Percentiles rank a stretch among this genome's conserved stretches.
These are phyloP conservation scores for Pentamera pediparva DNA, from an alignment of 53 echinoderm and acorn worm species.

Conservation along the genomic window DNA sequence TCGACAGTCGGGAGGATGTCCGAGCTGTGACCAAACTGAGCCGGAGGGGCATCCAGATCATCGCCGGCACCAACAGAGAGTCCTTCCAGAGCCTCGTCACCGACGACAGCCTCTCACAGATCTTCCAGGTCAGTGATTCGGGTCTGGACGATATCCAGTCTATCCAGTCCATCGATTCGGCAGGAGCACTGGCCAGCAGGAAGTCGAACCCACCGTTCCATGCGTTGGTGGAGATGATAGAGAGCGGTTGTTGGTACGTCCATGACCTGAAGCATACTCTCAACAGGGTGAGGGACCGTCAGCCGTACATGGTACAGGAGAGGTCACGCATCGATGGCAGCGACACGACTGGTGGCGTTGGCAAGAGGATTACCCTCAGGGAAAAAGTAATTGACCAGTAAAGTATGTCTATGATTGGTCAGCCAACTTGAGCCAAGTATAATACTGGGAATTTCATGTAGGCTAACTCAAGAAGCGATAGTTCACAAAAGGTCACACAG, in stretches of 20 bases:
- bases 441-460: too few relatives aligned
- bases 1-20: slow-evolving; percentile 33
- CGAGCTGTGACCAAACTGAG: slow-evolving; percentile 13
- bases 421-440: too few relatives aligned
- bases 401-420: too few relatives aligned
- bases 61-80: slow-evolving; percentile 31
- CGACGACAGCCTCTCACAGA: slow-evolving; percentile 20
- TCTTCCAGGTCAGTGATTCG: slow-evolving; percentile 8
- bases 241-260: slow-evolving; percentile 39
- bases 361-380: too few relatives aligned
- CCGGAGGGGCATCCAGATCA: slow-evolving; percentile 52
- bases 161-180: not conserved
- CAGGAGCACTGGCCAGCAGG: slow-evolving; percentile 12
- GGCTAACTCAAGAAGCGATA: too few relatives aligned
- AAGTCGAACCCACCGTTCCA: slow-evolving; percentile 32
- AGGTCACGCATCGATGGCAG: not conserved
- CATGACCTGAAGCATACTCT: slow-evolving; percentile 8
- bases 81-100: slow-evolving; percentile 38
- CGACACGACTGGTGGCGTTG: too few relatives aligned
- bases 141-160: not conserved
- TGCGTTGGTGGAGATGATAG: slow-evolving; percentile 43
- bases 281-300: not conserved
- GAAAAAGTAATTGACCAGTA: too few relatives aligned
- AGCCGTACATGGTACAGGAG: slow-evolving; percentile 17
- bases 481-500: too few relatives aligned